A percentile compares a stretch with the other conserved stretches of the same genome.
These are phyloP conservation scores for Gallinago jamesoni DNA, from an alignment of 2,113 vertebrate genomes.

Conservation along the genomic window DNA sequence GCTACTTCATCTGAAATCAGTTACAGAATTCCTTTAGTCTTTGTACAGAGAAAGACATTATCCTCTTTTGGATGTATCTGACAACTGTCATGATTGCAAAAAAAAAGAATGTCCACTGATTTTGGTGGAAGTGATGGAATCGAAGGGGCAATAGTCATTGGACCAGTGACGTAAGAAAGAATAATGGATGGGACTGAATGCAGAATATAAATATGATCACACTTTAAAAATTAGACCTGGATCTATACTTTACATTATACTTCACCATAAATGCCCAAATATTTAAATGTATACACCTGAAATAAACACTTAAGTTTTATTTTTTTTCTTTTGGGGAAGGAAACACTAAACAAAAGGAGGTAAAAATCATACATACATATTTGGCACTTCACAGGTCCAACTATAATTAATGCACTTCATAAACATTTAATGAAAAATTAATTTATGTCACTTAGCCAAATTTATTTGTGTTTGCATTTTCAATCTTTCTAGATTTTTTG, in stretches of 20 bases:
- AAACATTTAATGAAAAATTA: conserved; percentile 77
- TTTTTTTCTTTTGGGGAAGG: not conserved
- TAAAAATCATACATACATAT: not conserved
- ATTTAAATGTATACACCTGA: not conserved
- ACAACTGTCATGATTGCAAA: not conserved
- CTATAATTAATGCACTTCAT: conserved; percentile 69
- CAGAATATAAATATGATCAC: not conserved
- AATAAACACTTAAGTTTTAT: not conserved
- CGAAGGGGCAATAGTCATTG: not conserved
- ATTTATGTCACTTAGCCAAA: conserved; percentile 74
- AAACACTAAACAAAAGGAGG: not conserved
- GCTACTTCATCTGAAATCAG: not conserved
- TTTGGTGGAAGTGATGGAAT: not conserved
- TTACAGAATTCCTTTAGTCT: not conserved
- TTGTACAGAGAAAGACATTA: not conserved
- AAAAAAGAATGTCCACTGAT: not conserved
- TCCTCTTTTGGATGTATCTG: not conserved
- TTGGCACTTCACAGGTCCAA: conserved; percentile 25
- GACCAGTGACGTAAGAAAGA: not conserved
- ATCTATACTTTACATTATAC: not conserved
- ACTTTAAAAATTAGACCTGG: not conserved
- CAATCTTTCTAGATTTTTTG: conserved; percentile 51
- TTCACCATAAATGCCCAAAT: not conserved
- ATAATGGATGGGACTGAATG: not conserved
- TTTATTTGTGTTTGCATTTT: conserved; percentile 74